Percentiles rank a stretch among this genome's conserved stretches.
phyloP scores from a whole-genome alignment of 2,888 invertebrate species.

The Podabrus alpinus region DNA sequence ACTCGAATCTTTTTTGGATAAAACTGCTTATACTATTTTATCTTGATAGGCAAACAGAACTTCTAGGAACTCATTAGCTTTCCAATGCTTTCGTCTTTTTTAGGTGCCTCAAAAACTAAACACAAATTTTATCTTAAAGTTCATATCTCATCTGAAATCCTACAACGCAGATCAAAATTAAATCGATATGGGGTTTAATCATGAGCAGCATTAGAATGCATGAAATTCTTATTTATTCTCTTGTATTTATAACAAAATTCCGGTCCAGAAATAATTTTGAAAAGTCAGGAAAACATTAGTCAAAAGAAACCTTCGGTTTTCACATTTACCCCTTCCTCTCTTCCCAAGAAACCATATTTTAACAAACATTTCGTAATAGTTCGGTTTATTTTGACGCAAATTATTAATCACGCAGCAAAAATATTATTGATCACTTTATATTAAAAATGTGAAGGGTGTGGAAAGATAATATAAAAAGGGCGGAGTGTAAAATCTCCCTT shows the following conservation, averaged over 20 bases:
- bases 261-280: not conserved
- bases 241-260: not conserved
- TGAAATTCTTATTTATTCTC: too few species aligned
- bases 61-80: too few species aligned
- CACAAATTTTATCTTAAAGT: too few species aligned
- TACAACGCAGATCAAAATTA: too few species aligned
- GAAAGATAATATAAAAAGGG: slow-evolving; percentile 18
- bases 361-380: not conserved
- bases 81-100: not conserved
- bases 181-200: too few species aligned
- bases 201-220: too few species aligned
- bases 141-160: too few species aligned
- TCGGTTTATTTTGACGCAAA: not conserved
- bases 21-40: too few species aligned
- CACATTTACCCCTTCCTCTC: not conserved
- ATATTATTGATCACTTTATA: not conserved
- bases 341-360: not conserved
- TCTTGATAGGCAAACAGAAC: too few species aligned
- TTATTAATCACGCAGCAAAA: not conserved
- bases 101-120: too few species aligned
- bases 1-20: too few species aligned
- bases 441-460: slow-evolving; percentile 4
- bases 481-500: slow-evolving; percentile 10
- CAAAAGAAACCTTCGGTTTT: too few species aligned
- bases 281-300: not conserved